These are phyloP conservation scores for Petrosia ficiformis DNA, from an alignment of 37 sponge, comb jelly and placozoan species.

Conservation along the genomic window DNA sequence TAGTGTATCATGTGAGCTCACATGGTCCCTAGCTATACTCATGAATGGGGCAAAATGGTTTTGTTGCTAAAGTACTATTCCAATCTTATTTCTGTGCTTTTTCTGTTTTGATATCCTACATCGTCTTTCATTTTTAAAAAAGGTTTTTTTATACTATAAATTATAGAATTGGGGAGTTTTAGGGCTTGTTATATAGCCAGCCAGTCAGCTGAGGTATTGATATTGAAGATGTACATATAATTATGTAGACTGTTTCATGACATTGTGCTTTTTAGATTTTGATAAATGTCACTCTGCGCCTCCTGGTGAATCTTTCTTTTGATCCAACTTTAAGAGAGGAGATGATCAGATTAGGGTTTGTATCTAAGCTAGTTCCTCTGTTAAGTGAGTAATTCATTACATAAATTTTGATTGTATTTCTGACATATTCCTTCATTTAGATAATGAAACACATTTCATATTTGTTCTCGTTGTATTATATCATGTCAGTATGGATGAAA, in stretches of 20 bases:
- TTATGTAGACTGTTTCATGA: background rate
- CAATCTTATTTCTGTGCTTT: too few relatives aligned
- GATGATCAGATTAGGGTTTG: slow-evolving; percentile 78
- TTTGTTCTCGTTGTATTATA: slow-evolving; percentile 78
- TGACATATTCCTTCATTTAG: slow-evolving; percentile 14
- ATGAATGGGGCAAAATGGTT: too few relatives aligned
- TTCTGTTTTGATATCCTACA: too few relatives aligned
- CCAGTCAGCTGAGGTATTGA: too few relatives aligned
- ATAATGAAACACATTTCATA: slow-evolving; percentile 38
- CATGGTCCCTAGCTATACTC: too few relatives aligned
- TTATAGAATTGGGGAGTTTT: too few relatives aligned
- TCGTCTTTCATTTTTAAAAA: background rate
- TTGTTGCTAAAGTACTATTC: too few relatives aligned
- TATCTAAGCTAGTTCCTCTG: slow-evolving; percentile 80
- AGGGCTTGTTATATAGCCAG: too few relatives aligned
- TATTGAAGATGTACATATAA: background rate
- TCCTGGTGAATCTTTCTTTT: slow-evolving; percentile 94
- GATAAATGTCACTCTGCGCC: slow-evolving; percentile 68
- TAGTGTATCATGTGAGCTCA: too few relatives aligned
- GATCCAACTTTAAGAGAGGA: slow-evolving; percentile 71
- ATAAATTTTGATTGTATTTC: background rate
- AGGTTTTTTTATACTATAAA: background rate
- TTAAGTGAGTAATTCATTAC: slow-evolving; percentile 41
- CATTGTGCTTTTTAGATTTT: slow-evolving; percentile 78
- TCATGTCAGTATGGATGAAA: slow-evolving; percentile 87